Conservation (phyloP, 2,113 vertebrate species). For the Chloropsis hardwickii region DNA sequence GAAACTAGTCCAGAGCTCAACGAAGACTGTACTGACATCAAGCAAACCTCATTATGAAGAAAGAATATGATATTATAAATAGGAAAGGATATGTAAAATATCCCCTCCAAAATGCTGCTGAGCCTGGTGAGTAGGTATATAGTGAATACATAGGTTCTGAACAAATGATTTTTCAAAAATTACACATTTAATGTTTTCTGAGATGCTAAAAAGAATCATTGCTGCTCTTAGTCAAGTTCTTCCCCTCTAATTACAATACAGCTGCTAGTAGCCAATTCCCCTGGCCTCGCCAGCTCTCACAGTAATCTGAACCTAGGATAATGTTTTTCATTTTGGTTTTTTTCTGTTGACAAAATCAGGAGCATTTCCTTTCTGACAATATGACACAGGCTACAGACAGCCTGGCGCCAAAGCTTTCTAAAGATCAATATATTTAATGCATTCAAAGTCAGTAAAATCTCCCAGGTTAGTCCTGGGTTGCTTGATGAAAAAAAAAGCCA, state of each 20-base stretch:
- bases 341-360: conserved; percentile 5
- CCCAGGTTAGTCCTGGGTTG: neutral
- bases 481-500: neutral
- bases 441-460: conserved; percentile 43
- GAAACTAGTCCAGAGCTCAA: neutral
- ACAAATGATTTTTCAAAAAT: neutral
- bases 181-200: neutral
- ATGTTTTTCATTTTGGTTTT: neutral
- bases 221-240: neutral
- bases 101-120: neutral
- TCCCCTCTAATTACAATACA: neutral
- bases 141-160: neutral
- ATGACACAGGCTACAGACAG: conserved; percentile 44
- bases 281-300: neutral
- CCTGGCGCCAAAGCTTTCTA: conserved; percentile 52
- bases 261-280: neutral
- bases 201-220: neutral
- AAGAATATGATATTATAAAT: neutral
- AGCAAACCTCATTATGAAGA: neutral
- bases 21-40: neutral
- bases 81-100: neutral
- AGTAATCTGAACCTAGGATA: neutral
- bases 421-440: conserved; percentile 62
- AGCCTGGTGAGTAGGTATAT: neutral
- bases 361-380: conserved; percentile 23